Conservation (phyloP, 2,888 invertebrate species). For the Apocheima hispidaria region DNA sequence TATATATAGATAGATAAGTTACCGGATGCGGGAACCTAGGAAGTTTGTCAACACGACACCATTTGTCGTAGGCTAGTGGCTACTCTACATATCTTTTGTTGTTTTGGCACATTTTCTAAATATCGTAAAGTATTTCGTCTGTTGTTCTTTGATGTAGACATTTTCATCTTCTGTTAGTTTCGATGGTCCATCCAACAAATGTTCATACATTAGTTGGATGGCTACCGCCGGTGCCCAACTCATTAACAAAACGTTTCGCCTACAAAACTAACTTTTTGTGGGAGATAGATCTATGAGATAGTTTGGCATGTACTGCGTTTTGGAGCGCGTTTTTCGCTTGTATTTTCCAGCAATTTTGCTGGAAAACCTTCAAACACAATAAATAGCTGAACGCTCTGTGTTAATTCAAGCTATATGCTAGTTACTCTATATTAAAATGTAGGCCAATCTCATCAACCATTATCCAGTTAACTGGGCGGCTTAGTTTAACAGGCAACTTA, state of each 20-base stretch:
- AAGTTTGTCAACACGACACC: neutral
- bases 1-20: too few relatives aligned
- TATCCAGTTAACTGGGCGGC: too few relatives aligned
- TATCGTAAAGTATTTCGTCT: conserved; percentile 1
- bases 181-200: conserved; percentile 6
- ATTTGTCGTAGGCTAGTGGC: neutral
- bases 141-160: conserved; percentile 7
- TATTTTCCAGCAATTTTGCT: neutral
- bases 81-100: neutral
- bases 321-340: neutral
- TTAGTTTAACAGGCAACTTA: too few relatives aligned
- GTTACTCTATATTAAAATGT: too few relatives aligned
- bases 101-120: conserved; percentile 2
- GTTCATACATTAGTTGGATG: conserved; percentile 7
- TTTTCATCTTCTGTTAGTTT: conserved; percentile 16
- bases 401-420: too few relatives aligned
- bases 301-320: conserved; percentile 7
- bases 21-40: neutral
- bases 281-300: conserved; percentile 8
- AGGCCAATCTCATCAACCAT: too few relatives aligned
- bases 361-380: too few relatives aligned
- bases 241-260: conserved; percentile 21
- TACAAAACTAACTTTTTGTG: conserved; percentile 11
- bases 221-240: conserved; percentile 1
- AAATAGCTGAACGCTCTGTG: too few relatives aligned